Conservation (phyloP, 2,888 invertebrate genomes). For the Chironomus tentans region DNA sequence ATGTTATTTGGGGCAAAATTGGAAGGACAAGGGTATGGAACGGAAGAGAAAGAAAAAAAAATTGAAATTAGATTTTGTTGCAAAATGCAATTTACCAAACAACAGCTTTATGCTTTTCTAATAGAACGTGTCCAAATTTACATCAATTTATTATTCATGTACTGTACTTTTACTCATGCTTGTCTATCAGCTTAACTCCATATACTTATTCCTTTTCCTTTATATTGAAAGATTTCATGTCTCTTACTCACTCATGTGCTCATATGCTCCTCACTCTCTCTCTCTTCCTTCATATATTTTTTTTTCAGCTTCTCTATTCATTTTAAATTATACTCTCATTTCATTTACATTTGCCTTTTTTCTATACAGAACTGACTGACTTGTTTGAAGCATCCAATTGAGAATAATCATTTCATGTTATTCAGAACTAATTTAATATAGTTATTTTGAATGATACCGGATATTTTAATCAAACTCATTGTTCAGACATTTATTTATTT, state of each 20-base stretch:
- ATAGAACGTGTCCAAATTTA: constrained; percentile 6
- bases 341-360: too few relatives aligned
- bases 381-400: not conserved
- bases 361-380: not conserved
- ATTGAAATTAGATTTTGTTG: constrained; percentile 1
- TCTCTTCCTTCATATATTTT: too few relatives aligned
- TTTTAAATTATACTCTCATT: too few relatives aligned
- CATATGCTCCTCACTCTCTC: too few relatives aligned
- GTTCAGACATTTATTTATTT: not conserved
- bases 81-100: not conserved
- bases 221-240: too few relatives aligned
- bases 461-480: constrained; percentile 19
- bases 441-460: constrained; percentile 17
- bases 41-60: not conserved
- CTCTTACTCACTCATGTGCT: too few relatives aligned
- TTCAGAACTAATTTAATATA: constrained; percentile 11
- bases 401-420: constrained; percentile 7
- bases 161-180: not conserved
- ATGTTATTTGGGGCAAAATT: too few relatives aligned
- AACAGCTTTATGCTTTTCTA: not conserved
- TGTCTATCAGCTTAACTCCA: not conserved
- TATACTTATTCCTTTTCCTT: too few relatives aligned
- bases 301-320: too few relatives aligned
- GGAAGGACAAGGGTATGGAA: too few relatives aligned
- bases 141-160: constrained; percentile 10